Percentiles rank a stretch among this genome's conserved stretches.
Conservation (phyloP, 1,140 invertebrate species). For the Lithobius niger region DNA sequence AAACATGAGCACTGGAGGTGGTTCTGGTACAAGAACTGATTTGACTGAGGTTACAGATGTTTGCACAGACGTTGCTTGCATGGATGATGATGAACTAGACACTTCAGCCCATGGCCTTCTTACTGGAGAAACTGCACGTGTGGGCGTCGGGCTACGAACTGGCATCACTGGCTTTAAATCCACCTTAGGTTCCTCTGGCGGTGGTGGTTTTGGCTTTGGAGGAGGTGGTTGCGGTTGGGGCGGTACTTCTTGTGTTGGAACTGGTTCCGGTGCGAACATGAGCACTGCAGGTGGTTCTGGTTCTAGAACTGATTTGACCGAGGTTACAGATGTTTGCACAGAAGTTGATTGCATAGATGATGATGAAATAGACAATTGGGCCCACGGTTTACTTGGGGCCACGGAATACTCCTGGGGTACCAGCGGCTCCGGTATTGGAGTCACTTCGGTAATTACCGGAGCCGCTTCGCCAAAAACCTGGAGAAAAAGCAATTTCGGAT, state of each 20-base stretch:
- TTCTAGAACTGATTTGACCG: too few relatives aligned
- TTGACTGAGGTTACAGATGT: too few relatives aligned
- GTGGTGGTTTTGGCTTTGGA: background rate
- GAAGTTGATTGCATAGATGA: too few relatives aligned
- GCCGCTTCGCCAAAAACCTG: conserved; percentile 7
- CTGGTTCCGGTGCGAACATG: background rate
- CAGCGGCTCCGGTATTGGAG: conserved; percentile 1
- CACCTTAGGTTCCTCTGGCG: too few relatives aligned
- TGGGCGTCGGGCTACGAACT: too few relatives aligned
- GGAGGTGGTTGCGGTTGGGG: background rate
- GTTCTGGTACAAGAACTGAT: background rate
- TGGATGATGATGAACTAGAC: too few relatives aligned
- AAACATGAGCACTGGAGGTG: background rate
- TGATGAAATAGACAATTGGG: too few relatives aligned
- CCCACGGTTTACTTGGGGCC: background rate
- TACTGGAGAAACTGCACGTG: too few relatives aligned
- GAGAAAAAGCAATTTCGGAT: background rate
- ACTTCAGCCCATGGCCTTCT: too few relatives aligned
- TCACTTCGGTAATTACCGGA: background rate
- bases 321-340: too few relatives aligned
- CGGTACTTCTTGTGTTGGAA: background rate
- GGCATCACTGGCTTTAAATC: too few relatives aligned
- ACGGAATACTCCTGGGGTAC: background rate
- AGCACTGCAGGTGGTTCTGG: background rate
- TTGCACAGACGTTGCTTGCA: too few relatives aligned